A percentile compares a stretch with the other conserved stretches of the same genome.
phyloP scores from a whole-genome alignment of 2,797 vertebrate species.

The Arrhamphus sclerolepis region DNA sequence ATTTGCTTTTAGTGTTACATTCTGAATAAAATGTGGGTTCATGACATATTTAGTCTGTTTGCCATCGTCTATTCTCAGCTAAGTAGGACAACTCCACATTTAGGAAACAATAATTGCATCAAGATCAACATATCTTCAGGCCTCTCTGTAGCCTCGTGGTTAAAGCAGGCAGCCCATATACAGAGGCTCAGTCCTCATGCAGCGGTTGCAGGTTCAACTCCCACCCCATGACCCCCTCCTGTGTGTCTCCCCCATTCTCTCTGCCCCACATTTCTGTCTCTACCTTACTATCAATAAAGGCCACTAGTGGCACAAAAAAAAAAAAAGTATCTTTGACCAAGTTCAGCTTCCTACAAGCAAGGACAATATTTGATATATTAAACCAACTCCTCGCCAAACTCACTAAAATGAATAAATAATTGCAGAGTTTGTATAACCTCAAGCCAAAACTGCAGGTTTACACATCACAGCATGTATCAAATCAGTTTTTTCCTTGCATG shows the following conservation, averaged over 20 bases:
- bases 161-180: too few relatives aligned
- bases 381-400: conserved; percentile 33
- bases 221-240: too few relatives aligned
- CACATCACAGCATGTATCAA: conserved; percentile 17
- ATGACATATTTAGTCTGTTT: neutral
- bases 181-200: too few relatives aligned
- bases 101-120: conserved; percentile 25
- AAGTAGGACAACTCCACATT: conserved; percentile 15
- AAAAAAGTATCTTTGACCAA: conserved; percentile 7
- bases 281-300: too few relatives aligned
- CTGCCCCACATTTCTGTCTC: conserved; percentile 26
- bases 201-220: too few relatives aligned
- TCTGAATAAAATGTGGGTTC: too few relatives aligned
- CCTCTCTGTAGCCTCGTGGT: too few relatives aligned
- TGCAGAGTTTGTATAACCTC: conserved; percentile 7
- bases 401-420: conserved; percentile 16
- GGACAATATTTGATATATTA: conserved; percentile 6
- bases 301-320: too few relatives aligned
- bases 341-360: conserved; percentile 17
- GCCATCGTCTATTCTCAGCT: conserved; percentile 9
- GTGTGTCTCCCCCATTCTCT: too few relatives aligned
- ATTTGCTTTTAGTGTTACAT: too few relatives aligned
- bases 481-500: conserved; percentile 17
- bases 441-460: conserved; percentile 17
- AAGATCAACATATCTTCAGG: too few relatives aligned